Conservation (phyloP, 2,797 vertebrate genomes). For the Cyprinodon diabolis region DNA sequence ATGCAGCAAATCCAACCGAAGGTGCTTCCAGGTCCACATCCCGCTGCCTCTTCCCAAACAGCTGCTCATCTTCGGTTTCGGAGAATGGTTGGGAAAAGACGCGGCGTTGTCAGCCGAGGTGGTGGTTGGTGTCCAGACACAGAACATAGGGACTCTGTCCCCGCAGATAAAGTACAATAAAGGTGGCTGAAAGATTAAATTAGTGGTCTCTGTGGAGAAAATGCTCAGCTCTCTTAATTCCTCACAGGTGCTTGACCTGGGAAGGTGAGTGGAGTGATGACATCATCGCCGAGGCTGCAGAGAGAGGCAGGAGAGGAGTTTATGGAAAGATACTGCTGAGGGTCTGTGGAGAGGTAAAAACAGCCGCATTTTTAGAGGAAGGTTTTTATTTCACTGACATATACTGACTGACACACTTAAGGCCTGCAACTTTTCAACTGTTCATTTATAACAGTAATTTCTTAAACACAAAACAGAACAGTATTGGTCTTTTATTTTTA, state of each 20-base stretch:
- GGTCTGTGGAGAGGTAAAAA: constrained; percentile 79
- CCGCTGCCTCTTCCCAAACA: constrained; percentile 85
- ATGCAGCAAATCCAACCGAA: constrained; percentile 80
- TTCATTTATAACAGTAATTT: too few relatives aligned
- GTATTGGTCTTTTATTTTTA: too few relatives aligned
- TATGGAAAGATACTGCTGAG: constrained; percentile 86
- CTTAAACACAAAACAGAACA: too few relatives aligned
- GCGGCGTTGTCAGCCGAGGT: constrained; percentile 78
- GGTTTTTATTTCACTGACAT: too few relatives aligned
- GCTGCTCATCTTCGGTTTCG: constrained; percentile 86
- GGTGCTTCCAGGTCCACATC: constrained; percentile 83
- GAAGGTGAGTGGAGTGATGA: constrained; percentile 85
- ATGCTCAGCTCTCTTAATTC: background rate
- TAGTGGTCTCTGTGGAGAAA: background rate
- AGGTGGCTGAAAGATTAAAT: background rate
- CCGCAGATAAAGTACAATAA: constrained; percentile 71
- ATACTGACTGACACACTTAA: too few relatives aligned
- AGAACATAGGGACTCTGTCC: constrained; percentile 82
- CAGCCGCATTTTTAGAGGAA: too few relatives aligned
- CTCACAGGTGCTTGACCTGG: constrained; percentile 86
- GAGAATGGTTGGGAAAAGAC: constrained; percentile 82
- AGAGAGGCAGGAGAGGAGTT: constrained; percentile 78
- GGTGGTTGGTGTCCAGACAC: constrained; percentile 74
- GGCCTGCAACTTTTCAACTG: too few relatives aligned
- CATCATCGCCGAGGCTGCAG: constrained; percentile 75